Base-by-base conservation (phyloP, 2,113 vertebrate species). In the Naja naja region DNA sequence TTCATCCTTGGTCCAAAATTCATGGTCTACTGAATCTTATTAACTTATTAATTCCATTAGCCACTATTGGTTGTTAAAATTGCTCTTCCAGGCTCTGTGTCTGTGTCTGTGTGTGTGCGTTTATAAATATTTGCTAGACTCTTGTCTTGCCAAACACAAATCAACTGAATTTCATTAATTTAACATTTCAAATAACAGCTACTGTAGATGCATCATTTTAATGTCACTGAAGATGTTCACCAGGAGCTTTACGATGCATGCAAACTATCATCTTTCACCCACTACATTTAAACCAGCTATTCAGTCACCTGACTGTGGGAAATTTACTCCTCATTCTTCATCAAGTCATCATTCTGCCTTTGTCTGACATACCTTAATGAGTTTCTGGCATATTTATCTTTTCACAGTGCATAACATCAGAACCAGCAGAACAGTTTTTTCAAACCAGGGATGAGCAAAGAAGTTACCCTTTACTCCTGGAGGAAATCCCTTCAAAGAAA, bases 281-380 rank as follows among this genome's bases (percentile, higher is more conserved):
- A 49, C 92, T 90, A 89, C 47, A 54, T 93, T 95, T 89, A 91
- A 92, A 95, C 56, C 88, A 87, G 92, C 91, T 94, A 94, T 34
- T 93, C 94, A 93, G 88, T 95, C 94, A 92, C 90, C 94, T 93
- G 60, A 27, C 69, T 93, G 93, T 92, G 81, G 60, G 93, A 94
- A 53, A 47, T 20, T 8, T 39, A 27, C 87, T 94, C 85, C 23
- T 69, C 16, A 7, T 92, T 88, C 91, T 55, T 64, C 60, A 55
- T 89, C 39, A 22, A 81, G 87, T 56, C 55, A 89, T 92, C 53
- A 89, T 92, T 85, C 52, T 85, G 91, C 60, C 60, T 92, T 27
- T 74, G 87, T 52, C 69, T 74, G 60, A 92, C 10, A 45, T 81
- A 92, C 6, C 10, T 85, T 56, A 89, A 92, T 89, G 91, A 89